Percentiles rank a stretch among this genome's conserved stretches.
phyloP scores from a whole-genome alignment of 1,140 invertebrate species.

The Drosophila dunni region DNA sequence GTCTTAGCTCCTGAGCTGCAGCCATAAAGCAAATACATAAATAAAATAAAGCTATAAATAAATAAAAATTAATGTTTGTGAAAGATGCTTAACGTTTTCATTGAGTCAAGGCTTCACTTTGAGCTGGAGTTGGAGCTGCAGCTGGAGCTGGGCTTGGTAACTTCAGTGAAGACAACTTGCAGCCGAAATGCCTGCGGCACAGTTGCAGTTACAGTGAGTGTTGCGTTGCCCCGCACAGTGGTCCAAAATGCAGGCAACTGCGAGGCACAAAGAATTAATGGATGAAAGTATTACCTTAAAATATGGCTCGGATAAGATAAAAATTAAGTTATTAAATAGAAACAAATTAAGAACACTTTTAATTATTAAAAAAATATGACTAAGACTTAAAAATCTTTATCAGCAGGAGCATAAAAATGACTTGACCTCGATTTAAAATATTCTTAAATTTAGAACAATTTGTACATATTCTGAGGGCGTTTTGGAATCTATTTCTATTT shows the following conservation, averaged over 20 bases:
- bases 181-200: constrained; percentile 24
- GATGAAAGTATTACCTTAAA: no score
- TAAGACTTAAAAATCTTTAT: no score
- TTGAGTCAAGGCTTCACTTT: constrained; percentile 48
- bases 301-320: no score
- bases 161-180: constrained; percentile 1
- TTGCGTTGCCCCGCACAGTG: constrained; percentile 9
- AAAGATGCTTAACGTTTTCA: constrained; percentile 76
- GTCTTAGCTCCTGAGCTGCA: constrained; percentile 14
- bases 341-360: no score
- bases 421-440: no score
- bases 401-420: no score
- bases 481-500: no score
- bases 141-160: constrained; percentile 13
- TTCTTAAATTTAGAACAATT: no score
- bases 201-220: constrained; percentile 12
- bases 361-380: no score
- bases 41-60: constrained; percentile 71
- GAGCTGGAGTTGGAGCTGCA: not conserved
- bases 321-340: not conserved
- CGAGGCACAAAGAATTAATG: no score
- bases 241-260: not conserved
- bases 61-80: constrained; percentile 74
- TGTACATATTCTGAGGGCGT: no score
- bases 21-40: constrained; percentile 54